A percentile compares a stretch with the other conserved stretches of the same genome.
Conservation (phyloP, 2,797 vertebrate genomes). For the Hyperoplus immaculatus region DNA sequence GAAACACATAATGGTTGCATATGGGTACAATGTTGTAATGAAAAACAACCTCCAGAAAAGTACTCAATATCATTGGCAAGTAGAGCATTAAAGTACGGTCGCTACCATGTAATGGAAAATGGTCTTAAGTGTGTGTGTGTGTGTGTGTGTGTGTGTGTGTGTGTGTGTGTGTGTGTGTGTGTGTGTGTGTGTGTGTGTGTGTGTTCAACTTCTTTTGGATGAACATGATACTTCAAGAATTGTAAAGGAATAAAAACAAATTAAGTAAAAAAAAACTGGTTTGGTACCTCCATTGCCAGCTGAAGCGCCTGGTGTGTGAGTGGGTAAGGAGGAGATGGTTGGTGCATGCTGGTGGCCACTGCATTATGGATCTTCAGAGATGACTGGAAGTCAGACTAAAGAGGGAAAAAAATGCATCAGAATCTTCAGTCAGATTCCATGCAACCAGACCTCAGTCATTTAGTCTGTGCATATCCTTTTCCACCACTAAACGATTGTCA, state of each 20-base stretch:
- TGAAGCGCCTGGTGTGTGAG: slow-evolving; percentile 89
- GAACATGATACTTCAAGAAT: background rate
- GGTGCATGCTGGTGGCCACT: slow-evolving; percentile 94
- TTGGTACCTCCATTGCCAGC: slow-evolving; percentile 86
- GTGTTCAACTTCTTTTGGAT: background rate
- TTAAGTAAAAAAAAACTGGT: accelerated
- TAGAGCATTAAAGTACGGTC: no score
- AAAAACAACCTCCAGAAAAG: no score
- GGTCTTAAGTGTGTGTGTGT: no score
- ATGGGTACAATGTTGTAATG: no score
- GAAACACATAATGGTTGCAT: no score
- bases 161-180: background rate
- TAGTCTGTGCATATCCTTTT: background rate
- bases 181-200: background rate
- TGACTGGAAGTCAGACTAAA: slow-evolving; percentile 93
- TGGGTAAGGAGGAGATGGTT: slow-evolving; percentile 95
- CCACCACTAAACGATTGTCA: background rate
- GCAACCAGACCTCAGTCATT: background rate
- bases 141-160: background rate
- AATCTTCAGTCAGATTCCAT: background rate
- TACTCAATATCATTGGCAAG: no score
- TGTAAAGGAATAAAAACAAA: background rate
- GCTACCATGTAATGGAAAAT: no score
- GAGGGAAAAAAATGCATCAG: background rate
- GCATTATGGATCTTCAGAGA: slow-evolving; percentile 97